phyloP scores from a whole-genome alignment of 2,888 invertebrate species.

The Stenurella melanura region DNA sequence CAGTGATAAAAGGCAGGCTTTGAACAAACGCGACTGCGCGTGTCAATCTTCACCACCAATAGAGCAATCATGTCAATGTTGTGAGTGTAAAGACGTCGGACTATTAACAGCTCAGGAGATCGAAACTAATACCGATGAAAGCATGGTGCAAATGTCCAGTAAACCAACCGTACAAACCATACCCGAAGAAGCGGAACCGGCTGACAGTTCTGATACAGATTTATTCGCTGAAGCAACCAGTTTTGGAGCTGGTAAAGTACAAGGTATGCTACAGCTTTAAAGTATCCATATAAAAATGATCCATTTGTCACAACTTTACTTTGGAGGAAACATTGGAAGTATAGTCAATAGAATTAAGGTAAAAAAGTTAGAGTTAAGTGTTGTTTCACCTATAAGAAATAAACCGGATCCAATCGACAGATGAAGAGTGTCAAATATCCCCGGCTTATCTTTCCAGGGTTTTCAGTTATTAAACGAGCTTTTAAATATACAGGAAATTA shows the following conservation, averaged over 20 bases:
- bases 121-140: conserved; percentile 56
- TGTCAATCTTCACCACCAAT: conserved; percentile 59
- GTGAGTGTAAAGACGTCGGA: conserved; percentile 61
- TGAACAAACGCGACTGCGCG: conserved; percentile 53
- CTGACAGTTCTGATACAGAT: not conserved
- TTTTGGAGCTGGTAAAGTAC: conserved; percentile 25
- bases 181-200: conserved; percentile 24
- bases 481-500: too few species aligned
- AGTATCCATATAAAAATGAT: too few species aligned
- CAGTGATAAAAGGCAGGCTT: conserved; percentile 38
- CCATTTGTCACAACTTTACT: not conserved
- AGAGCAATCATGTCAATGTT: conserved; percentile 63
- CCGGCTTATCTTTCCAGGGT: too few species aligned
- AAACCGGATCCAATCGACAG: too few species aligned
- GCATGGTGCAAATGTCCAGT: conserved; percentile 46
- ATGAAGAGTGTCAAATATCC: too few species aligned
- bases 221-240: conserved; percentile 30
- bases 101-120: conserved; percentile 57
- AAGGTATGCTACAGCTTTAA: conserved; percentile 26
- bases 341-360: too few species aligned
- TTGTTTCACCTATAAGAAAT: too few species aligned
- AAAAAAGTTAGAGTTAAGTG: too few species aligned
- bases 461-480: too few species aligned
- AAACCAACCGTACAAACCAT: conserved; percentile 44
- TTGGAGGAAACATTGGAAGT: not conserved